Base-by-base conservation (phyloP, 2,113 vertebrate species). In the Bujurquina vittata region DNA sequence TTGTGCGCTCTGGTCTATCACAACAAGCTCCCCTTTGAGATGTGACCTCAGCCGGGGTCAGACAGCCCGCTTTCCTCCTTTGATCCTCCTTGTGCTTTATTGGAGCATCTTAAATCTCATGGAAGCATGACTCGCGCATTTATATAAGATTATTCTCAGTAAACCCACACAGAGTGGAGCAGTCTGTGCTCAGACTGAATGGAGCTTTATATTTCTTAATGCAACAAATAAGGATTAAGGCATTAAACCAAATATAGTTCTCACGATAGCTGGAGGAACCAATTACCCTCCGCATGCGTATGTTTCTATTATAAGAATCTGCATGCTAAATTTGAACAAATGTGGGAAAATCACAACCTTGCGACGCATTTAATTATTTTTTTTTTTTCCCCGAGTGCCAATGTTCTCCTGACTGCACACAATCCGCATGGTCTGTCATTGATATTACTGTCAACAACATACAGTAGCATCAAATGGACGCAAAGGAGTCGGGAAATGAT, bases 231-330 rank as follows among this genome's bases (percentile, higher is more conserved):
- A 85, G 91, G 90, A 94, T 92, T 91, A 91, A 84, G 67, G 87
- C 84, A 88, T 91, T 92, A 90, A 89, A 88, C 85, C 85, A 92
- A 93, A 93, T 89, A 91, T 85, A 91, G 92, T 86, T 91, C 79
- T 89, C 83, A 83, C 52, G 77, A 90, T 80, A 80, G 86, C 84
- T 90, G 76, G 60, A 84, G 80, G 87, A 92, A 85, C 84, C 87
- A 92, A 91, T 89, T 91, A 89, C 78, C 69, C 73, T 86, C 49
- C 79, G 73, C 26, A 18, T 80, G 83, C 15, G 33, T 81, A 79
- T 84, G 77, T 77, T 91, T 81, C 78, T 57, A 65, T 93, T 88
- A 79, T 43, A 82, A 33, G 46, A 62, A 75, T 81, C 73, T 73
- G 84, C 67, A 83, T 87, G 84, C 84, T 92, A 87, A 79, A 92